Evolutionary conservation across 2,888 invertebrate species (phyloP).

Genomic region (Plebejus melissa): DNA sequence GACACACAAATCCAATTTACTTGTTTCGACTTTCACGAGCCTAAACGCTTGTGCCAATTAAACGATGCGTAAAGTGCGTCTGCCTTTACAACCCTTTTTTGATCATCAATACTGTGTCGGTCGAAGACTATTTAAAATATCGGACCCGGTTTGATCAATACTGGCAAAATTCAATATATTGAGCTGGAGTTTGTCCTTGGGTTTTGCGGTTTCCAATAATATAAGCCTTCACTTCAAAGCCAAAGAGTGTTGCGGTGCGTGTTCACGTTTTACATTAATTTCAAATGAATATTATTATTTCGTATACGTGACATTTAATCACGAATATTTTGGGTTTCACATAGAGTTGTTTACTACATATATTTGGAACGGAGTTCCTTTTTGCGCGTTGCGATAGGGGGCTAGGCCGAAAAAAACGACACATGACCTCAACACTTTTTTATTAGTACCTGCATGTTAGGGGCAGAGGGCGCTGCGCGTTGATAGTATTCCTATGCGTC

Average conservation of each 20-base stretch:
- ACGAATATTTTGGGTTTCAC: background rate
- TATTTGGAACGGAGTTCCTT: too few species aligned
- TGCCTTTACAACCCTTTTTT: slow-evolving; percentile 53
- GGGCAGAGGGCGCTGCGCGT: too few species aligned
- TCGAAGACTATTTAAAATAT: slow-evolving; percentile 35
- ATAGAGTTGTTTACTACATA: background rate
- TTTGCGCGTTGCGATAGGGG: too few species aligned
- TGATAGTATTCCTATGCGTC: too few species aligned
- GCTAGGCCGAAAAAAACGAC: too few species aligned
- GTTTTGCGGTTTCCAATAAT: slow-evolving; percentile 30
- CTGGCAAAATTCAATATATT: slow-evolving; percentile 30
- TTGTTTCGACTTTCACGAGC: slow-evolving; percentile 66
- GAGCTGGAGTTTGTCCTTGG: slow-evolving; percentile 21
- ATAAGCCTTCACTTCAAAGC: slow-evolving; percentile 29
- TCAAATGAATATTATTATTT: slow-evolving; percentile 23
- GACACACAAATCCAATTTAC: slow-evolving; percentile 71
- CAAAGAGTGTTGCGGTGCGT: slow-evolving; percentile 17
- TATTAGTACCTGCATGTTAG: too few species aligned
- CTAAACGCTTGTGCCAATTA: slow-evolving; percentile 71
- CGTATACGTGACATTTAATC: slow-evolving; percentile 11
- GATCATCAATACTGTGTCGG: slow-evolving; percentile 39
- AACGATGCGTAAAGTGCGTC: slow-evolving; percentile 69
- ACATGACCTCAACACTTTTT: too few species aligned
- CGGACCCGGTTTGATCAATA: slow-evolving; percentile 36
- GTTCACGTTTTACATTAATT: slow-evolving; percentile 11